Conservation (phyloP, 2,797 vertebrate genomes). For the Pseudochirops corinnae region DNA sequence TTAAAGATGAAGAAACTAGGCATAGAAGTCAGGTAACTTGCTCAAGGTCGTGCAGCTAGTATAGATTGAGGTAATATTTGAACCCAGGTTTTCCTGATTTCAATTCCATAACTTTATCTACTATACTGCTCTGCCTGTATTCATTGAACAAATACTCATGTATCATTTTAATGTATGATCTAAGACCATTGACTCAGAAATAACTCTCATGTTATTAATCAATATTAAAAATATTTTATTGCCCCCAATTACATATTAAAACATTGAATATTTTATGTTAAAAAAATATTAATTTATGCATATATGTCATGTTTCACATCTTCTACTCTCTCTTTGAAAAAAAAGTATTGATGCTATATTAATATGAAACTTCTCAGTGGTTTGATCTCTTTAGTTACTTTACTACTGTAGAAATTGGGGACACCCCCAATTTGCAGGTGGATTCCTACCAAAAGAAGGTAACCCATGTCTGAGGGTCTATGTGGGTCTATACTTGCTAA, state of each 20-base stretch:
- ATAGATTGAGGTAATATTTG: not conserved
- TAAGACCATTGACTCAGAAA: not conserved
- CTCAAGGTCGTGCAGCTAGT: not conserved
- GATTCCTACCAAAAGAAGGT: not conserved
- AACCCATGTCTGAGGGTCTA: not conserved
- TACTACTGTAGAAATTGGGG: not conserved
- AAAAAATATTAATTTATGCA: not conserved
- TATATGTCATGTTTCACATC: not conserved
- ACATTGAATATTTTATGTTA: not conserved
- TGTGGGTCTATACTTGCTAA: not conserved
- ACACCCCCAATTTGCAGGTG: too few relatives aligned
- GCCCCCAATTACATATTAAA: not conserved
- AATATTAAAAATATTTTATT: not conserved
- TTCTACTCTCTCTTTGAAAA: not conserved
- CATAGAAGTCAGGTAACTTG: not conserved
- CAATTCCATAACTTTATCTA: not conserved
- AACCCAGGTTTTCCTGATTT: not conserved
- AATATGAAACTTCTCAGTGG: not conserved
- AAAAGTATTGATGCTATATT: not conserved
- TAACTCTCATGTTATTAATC: not conserved
- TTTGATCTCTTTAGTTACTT: not conserved
- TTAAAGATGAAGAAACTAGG: not conserved
- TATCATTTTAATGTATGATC: not conserved
- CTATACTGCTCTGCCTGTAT: not conserved
- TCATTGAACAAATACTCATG: not conserved